phyloP scores from a whole-genome alignment of 2,888 invertebrate genomes.

The Papilio elwesi region DNA sequence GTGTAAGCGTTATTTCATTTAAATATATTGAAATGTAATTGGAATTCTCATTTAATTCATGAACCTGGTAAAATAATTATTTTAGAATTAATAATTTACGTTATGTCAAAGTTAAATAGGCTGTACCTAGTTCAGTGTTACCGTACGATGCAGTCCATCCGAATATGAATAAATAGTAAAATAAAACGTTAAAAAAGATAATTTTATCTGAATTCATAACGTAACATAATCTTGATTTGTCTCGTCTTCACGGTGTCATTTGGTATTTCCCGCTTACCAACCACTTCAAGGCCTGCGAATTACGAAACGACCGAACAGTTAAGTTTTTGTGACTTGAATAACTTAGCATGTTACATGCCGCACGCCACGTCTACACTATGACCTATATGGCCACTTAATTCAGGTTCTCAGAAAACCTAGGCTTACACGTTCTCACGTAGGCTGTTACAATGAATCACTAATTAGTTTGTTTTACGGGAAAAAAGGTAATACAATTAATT shows the following conservation, averaged over 20 bases:
- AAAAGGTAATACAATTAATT: conserved; percentile 5
- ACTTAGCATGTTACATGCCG: conserved; percentile 1
- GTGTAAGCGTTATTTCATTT: no score
- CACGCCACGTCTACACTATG: conserved; percentile 5
- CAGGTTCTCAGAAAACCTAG: conserved; percentile 33
- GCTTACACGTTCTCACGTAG: conserved; percentile 7
- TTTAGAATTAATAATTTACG: no score
- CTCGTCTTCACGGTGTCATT: not conserved
- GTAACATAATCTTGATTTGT: no score
- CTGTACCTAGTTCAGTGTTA: no score
- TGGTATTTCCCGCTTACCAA: conserved; percentile 10
- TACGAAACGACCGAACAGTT: conserved; percentile 10
- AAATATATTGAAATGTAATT: no score
- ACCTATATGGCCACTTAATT: conserved; percentile 21
- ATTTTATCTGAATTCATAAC: no score
- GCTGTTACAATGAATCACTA: conserved; percentile 15
- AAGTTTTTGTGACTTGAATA: conserved; percentile 9
- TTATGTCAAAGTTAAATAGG: no score
- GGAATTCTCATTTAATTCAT: no score
- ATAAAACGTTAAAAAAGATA: no score
- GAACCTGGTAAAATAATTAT: no score
- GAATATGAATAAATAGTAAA: no score
- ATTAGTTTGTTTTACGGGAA: not conserved
- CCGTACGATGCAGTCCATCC: no score
- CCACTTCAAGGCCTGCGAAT: not conserved